Conservation (phyloP, 2,113 vertebrate species). For the Erpornis zantholeuca region DNA sequence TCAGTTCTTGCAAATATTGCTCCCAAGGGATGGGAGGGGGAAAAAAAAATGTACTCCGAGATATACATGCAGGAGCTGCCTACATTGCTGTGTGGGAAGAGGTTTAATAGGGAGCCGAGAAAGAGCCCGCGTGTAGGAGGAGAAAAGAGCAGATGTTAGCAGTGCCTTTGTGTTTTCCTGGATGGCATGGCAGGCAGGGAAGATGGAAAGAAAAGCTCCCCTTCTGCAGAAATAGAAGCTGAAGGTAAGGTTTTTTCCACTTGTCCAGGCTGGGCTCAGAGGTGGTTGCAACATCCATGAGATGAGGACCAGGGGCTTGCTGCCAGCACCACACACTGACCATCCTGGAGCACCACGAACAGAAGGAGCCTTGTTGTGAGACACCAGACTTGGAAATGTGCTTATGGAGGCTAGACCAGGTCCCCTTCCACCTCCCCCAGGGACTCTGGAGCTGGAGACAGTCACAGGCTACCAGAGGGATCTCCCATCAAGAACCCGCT, state of each 20-base stretch:
- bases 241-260: background rate
- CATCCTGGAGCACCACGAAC: background rate
- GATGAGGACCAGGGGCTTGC: background rate
- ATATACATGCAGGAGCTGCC: background rate
- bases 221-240: background rate
- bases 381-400: background rate
- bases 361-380: background rate
- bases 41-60: background rate
- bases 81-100: slow-evolving; percentile 32
- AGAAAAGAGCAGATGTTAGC: slow-evolving; percentile 53
- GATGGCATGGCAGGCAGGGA: background rate
- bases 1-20: background rate
- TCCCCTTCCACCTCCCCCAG: background rate
- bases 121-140: slow-evolving; percentile 4
- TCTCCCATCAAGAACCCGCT: background rate
- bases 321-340: background rate
- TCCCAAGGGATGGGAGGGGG: background rate
- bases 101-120: slow-evolving; percentile 40
- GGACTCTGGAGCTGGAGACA: background rate
- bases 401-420: background rate
- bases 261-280: background rate
- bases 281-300: rapidly evolving
- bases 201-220: background rate
- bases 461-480: background rate
- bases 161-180: slow-evolving; percentile 50